Conservation (phyloP, 1,140 invertebrate species). For the Drosophila repletoides region DNA sequence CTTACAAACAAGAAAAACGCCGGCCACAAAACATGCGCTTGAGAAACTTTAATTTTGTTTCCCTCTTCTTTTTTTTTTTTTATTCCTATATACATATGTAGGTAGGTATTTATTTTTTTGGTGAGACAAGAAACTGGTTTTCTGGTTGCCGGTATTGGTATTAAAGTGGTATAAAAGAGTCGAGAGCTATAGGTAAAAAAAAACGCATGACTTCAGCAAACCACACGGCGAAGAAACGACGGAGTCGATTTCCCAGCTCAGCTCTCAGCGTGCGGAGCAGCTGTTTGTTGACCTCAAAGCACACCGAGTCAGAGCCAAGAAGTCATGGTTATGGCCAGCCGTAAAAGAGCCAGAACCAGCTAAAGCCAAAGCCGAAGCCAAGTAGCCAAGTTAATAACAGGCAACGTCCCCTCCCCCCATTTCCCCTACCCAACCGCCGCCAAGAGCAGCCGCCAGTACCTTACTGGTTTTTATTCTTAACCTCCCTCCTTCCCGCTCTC, state of each 20-base stretch:
- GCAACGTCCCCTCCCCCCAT: conserved; percentile 25
- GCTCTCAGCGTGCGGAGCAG: conserved; percentile 44
- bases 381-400: conserved; percentile 76
- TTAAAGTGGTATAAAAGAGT: conserved; percentile 1
- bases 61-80: conserved; percentile 32
- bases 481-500: background rate
- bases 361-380: conserved; percentile 31
- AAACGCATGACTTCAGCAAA: conserved; percentile 75
- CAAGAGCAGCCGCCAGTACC: conserved; percentile 40
- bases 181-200: conserved; percentile 16
- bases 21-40: conserved; percentile 52
- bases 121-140: conserved; percentile 73
- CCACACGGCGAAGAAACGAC: conserved; percentile 36
- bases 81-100: conserved; percentile 1
- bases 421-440: conserved; percentile 1
- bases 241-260: conserved; percentile 32
- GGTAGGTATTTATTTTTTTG: background rate
- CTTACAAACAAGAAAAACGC: conserved; percentile 60
- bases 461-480: conserved; percentile 37
- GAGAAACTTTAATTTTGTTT: conserved; percentile 66
- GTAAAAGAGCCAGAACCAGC: conserved; percentile 52
- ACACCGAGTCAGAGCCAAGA: conserved; percentile 37
- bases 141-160: conserved; percentile 51
- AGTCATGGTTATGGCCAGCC: conserved; percentile 80
- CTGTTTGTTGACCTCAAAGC: conserved; percentile 82